Conservation (phyloP, 2,797 vertebrate species). For the Betta splendens region DNA sequence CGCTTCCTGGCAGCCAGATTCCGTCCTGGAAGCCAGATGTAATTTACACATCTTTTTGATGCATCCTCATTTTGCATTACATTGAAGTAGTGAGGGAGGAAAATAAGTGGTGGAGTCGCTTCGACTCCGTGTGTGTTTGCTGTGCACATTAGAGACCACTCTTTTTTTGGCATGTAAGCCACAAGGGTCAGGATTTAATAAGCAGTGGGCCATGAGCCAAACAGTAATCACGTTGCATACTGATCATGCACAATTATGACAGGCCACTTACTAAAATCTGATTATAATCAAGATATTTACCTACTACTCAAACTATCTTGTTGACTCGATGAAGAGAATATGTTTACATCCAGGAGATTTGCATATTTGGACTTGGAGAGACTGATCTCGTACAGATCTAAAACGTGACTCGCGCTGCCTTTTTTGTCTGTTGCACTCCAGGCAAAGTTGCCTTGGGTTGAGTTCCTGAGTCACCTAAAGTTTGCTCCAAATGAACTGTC, state of each 20-base stretch:
- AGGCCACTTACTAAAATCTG: conserved; percentile 34
- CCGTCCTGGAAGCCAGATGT: conserved; percentile 75
- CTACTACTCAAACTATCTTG: conserved; percentile 46
- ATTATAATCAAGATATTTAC: conserved; percentile 51
- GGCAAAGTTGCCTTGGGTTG: conserved; percentile 30
- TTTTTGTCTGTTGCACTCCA: conserved; percentile 2
- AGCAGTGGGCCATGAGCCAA: conserved; percentile 29
- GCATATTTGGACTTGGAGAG: conserved; percentile 26
- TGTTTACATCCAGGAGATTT: conserved; percentile 50
- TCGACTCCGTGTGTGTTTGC: conserved; percentile 39
- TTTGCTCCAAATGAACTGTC: conserved; percentile 58
- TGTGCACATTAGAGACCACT: conserved; percentile 31
- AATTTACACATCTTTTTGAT: conserved; percentile 78
- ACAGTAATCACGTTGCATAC: conserved; percentile 38
- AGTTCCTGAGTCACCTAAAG: conserved; percentile 53
- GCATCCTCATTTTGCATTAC: conserved; percentile 71
- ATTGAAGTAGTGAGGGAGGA: conserved; percentile 62
- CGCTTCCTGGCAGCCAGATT: conserved; percentile 71
- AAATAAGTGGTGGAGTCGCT: conserved; percentile 53
- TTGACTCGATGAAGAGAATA: conserved; percentile 50
- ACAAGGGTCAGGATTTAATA: conserved; percentile 49
- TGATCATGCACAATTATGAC: conserved; percentile 41
- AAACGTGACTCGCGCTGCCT: conserved; percentile 4
- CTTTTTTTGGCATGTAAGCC: conserved; percentile 43
- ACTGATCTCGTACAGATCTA: conserved; percentile 3